Evolutionary conservation across 2,113 vertebrate genomes (phyloP), one percentile per base, ranked within the genome.

Genomic region (Apus apus): DNA sequence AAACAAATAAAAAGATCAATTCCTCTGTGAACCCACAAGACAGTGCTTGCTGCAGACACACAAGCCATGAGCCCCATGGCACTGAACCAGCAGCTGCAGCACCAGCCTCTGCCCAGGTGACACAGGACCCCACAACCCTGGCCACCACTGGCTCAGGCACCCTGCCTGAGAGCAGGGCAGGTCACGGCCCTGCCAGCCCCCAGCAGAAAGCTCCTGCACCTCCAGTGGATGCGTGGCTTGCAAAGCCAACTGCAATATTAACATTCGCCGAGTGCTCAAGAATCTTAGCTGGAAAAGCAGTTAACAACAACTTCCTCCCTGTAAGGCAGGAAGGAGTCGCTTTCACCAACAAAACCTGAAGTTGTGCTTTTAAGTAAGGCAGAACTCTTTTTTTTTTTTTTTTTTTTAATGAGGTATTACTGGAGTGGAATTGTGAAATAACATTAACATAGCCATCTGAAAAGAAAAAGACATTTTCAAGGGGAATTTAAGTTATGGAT

Each of bases 111-210:
- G 32, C 56, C 57, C 22, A 2, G n/a, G 70, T 64, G 46, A 57
- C 46, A 26, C 22, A 48, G n/a, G 12, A 19, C 8, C 21, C 50
- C 14, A 3, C 29, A 53, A 38, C 7, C 20, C 1, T 1, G 19
- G 22, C 30, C 54, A 51, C 11, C 1, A 0, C n/a, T 78, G 54
- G 25, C 25, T 10, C n/a, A 11, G 1, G 64, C 58, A 34, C 15
- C 32, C 57, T 48, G 38, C 5, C 48, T 2, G 25, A 17, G 13
- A 71, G 6, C 1, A 1, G 16, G 1, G 1, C 46, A 9, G 11
- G 15, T 56, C 25, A 4, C 1, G 2, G 43, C 38, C 34, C 36
- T 5, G 1, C 30, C 19, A 13, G 15, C 7, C 1, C 11, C 13
- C 38, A 46, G 48, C 57, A 79, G 17, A 45, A 60, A 46, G 8